Evolutionary conservation across 1,140 invertebrate species (phyloP).

Genomic region (Drosophila serrata): DNA sequence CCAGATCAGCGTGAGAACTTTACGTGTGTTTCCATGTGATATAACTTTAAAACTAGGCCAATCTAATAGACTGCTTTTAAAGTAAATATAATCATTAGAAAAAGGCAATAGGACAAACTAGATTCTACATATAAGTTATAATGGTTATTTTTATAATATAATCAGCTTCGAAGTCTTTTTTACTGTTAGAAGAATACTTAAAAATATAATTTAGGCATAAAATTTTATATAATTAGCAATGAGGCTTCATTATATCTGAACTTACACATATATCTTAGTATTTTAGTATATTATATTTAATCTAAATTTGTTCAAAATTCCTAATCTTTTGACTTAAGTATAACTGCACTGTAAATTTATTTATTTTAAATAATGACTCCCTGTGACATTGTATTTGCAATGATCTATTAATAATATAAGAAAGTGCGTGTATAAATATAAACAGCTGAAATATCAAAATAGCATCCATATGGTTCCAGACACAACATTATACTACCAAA

Average conservation of each 20-base stretch:
- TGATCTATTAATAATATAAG: not conserved
- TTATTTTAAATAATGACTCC: not conserved
- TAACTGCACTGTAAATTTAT: not conserved
- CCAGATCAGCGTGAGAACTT: constrained; percentile 12
- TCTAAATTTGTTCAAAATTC: not conserved
- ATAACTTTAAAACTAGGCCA: not conserved
- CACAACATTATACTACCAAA: not conserved
- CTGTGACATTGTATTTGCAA: not conserved
- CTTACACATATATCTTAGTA: not conserved
- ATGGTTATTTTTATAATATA: too few relatives aligned
- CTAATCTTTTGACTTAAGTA: not conserved
- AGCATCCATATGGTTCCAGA: not conserved
- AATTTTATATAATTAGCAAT: not conserved
- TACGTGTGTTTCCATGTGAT: not conserved
- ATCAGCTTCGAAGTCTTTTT: too few relatives aligned
- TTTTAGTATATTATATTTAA: not conserved
- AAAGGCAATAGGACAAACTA: not conserved
- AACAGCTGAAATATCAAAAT: constrained; percentile 12
- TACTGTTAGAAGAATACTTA: not conserved
- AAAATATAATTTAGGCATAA: not conserved
- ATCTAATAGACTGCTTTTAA: not conserved
- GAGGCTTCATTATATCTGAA: not conserved
- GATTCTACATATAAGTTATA: not conserved
- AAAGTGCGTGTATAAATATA: not conserved
- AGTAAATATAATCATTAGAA: not conserved